Evolutionary conservation across 2,797 vertebrate species (phyloP).

Genomic region (Helicolenus hilgendorfi): DNA sequence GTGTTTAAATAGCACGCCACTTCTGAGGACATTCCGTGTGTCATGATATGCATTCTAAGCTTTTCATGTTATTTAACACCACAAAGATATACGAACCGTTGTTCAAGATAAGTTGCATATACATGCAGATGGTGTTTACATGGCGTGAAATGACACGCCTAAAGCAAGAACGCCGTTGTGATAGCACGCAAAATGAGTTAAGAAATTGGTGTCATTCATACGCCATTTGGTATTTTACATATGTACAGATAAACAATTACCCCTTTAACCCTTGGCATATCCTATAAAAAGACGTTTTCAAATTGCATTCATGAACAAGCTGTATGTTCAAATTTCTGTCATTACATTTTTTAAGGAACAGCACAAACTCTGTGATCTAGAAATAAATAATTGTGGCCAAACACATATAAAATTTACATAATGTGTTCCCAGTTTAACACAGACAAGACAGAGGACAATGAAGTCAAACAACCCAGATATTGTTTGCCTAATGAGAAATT

Average conservation of each 20-base stretch:
- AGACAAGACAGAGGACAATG: not conserved
- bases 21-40: too few species aligned
- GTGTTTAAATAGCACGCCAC: too few species aligned
- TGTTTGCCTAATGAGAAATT: not conserved
- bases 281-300: not conserved
- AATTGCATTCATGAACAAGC: not conserved
- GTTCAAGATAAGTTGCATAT: too few species aligned
- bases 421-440: not conserved
- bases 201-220: too few species aligned
- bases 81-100: too few species aligned
- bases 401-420: not conserved
- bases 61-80: too few species aligned
- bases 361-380: not conserved
- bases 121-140: too few species aligned
- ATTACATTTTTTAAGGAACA: not conserved
- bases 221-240: too few species aligned
- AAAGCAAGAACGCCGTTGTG: too few species aligned
- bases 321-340: not conserved
- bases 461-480: not conserved
- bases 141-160: too few species aligned
- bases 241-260: not conserved
- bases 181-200: too few species aligned
- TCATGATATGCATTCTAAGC: too few species aligned
- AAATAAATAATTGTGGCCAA: not conserved
- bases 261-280: not conserved